Conservation (phyloP, 2,797 vertebrate genomes). For the Clarias fuscus region DNA sequence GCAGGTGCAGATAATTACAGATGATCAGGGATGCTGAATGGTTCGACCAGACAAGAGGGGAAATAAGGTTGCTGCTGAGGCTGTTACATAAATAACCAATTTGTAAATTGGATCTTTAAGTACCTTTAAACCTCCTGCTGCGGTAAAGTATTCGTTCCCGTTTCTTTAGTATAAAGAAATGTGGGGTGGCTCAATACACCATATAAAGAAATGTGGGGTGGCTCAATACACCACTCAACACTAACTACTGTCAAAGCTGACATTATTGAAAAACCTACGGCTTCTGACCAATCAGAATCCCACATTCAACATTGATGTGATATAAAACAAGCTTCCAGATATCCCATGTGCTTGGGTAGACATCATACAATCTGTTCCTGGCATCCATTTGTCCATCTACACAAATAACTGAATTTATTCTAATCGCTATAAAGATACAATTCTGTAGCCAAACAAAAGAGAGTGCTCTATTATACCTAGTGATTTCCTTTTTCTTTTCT, state of each 20-base stretch:
- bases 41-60: too few species aligned
- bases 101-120: too few species aligned
- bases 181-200: neutral
- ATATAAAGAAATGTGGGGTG: too few species aligned
- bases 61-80: too few species aligned
- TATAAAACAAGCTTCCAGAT: neutral
- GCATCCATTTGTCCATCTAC: neutral
- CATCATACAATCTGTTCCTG: neutral
- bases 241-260: neutral
- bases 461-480: conserved; percentile 9
- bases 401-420: neutral
- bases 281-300: neutral
- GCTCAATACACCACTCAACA: neutral
- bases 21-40: too few species aligned
- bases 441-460: neutral
- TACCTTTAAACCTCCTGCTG: too few species aligned
- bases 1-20: too few species aligned
- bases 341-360: neutral
- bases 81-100: too few species aligned
- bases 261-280: neutral
- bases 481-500: conserved; percentile 1
- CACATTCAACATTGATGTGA: neutral
- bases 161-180: too few species aligned
- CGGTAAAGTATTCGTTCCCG: too few species aligned
- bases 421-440: neutral